These are phyloP conservation scores for Oxygymnocypris stewartii DNA, from an alignment of 2,113 vertebrate species.

Conservation along the genomic window DNA sequence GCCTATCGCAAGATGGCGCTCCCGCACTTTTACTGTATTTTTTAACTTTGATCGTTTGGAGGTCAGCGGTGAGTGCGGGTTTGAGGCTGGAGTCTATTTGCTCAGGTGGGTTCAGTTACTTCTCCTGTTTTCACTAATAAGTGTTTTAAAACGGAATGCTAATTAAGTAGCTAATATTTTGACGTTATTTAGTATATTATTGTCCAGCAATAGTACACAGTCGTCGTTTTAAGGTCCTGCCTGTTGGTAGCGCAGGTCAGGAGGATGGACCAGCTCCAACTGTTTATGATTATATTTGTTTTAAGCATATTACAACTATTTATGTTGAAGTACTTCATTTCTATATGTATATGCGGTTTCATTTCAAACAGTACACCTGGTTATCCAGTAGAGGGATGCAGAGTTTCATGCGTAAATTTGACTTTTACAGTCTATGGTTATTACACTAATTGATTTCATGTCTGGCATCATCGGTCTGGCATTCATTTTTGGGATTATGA, in stretches of 20 bases:
- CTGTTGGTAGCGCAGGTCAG: not conserved
- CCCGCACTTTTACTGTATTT: not conserved
- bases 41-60: not conserved
- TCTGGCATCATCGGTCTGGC: not conserved
- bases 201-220: not conserved
- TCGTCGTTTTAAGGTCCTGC: not conserved
- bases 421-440: too few relatives aligned
- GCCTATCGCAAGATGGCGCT: not conserved
- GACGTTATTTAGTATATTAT: not conserved
- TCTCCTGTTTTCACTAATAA: not conserved
- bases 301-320: not conserved
- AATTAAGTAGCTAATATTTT: not conserved
- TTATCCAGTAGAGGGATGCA: constrained; percentile 29
- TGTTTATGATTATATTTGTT: not conserved
- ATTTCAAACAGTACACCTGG: not conserved
- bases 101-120: not conserved
- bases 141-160: not conserved
- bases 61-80: not conserved
- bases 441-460: not conserved
- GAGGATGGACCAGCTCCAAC: not conserved
- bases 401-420: not conserved
- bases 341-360: not conserved
- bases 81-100: not conserved
- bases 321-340: not conserved
- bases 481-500: not conserved